Base-by-base conservation (phyloP, 1,140 invertebrate species). In the Paramacrobiotus metropolitanus region DNA sequence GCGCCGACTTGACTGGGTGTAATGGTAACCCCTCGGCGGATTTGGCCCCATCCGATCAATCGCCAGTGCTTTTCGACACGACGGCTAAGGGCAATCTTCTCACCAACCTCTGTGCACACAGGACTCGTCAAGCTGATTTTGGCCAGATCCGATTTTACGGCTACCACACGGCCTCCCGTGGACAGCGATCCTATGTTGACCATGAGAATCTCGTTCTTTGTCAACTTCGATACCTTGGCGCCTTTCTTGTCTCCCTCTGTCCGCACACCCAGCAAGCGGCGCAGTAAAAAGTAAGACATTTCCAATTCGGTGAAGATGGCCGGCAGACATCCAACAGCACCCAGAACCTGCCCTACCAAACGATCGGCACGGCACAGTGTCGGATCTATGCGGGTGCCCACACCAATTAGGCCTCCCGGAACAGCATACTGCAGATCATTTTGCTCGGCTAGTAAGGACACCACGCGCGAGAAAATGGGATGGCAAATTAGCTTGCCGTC, bases 21-120 rank as follows among this genome's bases (percentile, higher is more conserved):
- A 67, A 92, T 87, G 48, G 87, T 89, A 68, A 83, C 83, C 62
- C 90, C 89, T 68, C 87, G 84, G 69, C 86, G 82, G 74, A 94
- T 94, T 71, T 92, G 86, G 64, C 90, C 90, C 91, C 91, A 96
- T 65, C 91, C 91, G 73, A 96, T 95, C 66, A 96, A 80, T 74
- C 94, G 84, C 94, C 95, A 99, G 80, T 98, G 93, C 72, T 97
- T 96, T 67, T 99, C 95, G 44, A 98, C 89, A 75, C 93, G 81
- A 70, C 95, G 80, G 72, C 90, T 95, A 1, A 99, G 78, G 9
- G 95, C 94, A 69, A 99, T 96, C 72, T 98, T 99, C 72, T 99
- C 94, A 61, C 88, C 89, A 64, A 95, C 83, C 76, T 97, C 94
- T 29, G 94, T 98, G 71, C 95, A 99, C 0, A 99, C 95, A 1